Base-by-base conservation (phyloP, 2,888 invertebrate species). In the Cheilosia vulpina region DNA sequence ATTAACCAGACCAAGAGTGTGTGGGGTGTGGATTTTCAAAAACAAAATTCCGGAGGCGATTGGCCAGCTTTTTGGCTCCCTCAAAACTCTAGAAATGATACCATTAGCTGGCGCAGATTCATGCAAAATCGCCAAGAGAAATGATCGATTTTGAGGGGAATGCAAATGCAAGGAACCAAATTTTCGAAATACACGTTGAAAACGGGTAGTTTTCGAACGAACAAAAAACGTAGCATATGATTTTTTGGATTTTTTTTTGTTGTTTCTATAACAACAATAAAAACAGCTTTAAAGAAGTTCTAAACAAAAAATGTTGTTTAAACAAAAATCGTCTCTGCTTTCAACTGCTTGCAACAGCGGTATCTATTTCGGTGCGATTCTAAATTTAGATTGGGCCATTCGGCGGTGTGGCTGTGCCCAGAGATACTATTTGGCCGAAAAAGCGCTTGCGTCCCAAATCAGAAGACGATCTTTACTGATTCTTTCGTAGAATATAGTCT, bases 361-460 rank as follows among this genome's bases (percentile, higher is more conserved):
- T 91, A 89, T 92, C 92, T 92, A 92, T 92, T 92, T 92, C 90
- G 89, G 91, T 89, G 88, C 88, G 87, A 89, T 90, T 87, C 90
- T 91, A 92, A 91, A 91, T 92, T 90, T 92, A 92, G 90, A 65
- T 69, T 45, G 43, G 65, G 58, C 66, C 60, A 76, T 38, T 66
- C 80, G 47, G 47, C 57, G 53, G 80, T 66, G 52, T 66, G 43
- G 88, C 87, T 89, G 88, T 90, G 90, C 92, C 92, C 91, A 91
- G 92, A 90, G 85, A 73, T 72, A 72, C 75, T 19, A 58, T 62
- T 60, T 75, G 60, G 75, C 50, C 63, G 77, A 58, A 84, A 81
- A 69, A 66, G 78, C 77, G 85, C 80, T 77, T 85, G 85, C 79
- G 77, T 79, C 76, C 43, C 47, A 66, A 78, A 63, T 76, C 77